These are phyloP conservation scores for Drosophila varians DNA, from an alignment of 1,140 invertebrate species.

Conservation along the genomic window DNA sequence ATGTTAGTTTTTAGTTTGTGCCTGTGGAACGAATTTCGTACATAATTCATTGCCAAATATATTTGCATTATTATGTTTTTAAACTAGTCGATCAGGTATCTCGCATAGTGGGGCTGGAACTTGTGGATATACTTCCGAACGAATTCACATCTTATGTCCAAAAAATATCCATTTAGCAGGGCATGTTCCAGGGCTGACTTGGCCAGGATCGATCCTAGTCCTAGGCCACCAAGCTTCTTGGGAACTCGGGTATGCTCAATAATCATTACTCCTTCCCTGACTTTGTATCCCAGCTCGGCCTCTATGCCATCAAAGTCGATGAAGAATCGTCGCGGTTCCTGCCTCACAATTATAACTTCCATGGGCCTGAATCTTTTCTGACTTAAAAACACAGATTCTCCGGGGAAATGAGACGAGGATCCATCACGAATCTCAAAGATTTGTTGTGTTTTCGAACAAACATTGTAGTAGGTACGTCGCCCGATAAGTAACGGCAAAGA, in stretches of 20 bases:
- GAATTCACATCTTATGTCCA: background rate
- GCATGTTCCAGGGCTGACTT: background rate
- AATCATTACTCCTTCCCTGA: background rate
- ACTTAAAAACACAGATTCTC: background rate
- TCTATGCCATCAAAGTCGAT: background rate
- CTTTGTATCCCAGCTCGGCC: background rate
- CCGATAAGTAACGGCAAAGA: background rate
- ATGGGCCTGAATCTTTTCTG: background rate
- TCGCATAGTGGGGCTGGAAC: background rate
- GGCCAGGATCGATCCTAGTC: background rate
- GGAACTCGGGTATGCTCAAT: background rate
- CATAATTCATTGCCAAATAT: slow-evolving; percentile 19
- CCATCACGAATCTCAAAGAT: background rate
- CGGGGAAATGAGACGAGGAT: background rate
- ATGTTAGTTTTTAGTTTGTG: slow-evolving; percentile 32
- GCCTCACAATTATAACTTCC: background rate
- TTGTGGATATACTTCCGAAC: background rate
- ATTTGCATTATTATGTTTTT: background rate
- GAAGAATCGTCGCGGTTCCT: background rate
- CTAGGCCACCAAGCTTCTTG: background rate
- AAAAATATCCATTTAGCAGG: background rate
- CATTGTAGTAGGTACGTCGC: background rate
- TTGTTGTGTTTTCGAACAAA: background rate
- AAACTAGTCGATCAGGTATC: background rate
- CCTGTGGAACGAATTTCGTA: slow-evolving; percentile 42